Evolutionary conservation across 2,888 invertebrate species (phyloP).

Genomic region (Atethmia centrago): DNA sequence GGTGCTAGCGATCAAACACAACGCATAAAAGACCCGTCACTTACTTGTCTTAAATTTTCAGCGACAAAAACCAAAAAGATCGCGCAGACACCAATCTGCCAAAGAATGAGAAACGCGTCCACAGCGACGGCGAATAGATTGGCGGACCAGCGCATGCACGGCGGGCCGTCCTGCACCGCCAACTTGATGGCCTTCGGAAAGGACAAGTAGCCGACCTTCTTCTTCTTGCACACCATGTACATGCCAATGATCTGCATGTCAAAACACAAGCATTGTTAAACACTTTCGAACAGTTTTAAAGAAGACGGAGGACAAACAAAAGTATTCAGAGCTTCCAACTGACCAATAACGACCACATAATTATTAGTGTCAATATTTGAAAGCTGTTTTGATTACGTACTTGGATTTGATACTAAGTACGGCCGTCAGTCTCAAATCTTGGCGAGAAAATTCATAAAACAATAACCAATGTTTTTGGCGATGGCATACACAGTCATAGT

Average conservation of each 20-base stretch:
- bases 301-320: too few species aligned
- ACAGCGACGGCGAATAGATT: constrained; percentile 87
- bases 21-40: not conserved
- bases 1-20: constrained; percentile 73
- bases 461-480: too few species aligned
- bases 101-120: constrained; percentile 92
- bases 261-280: not conserved
- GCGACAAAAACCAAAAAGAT: constrained; percentile 96
- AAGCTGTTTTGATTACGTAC: too few species aligned
- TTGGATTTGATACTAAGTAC: too few species aligned
- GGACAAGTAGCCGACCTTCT: constrained; percentile 91
- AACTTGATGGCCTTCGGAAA: constrained; percentile 94
- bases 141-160: constrained; percentile 85
- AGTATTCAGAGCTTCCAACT: too few species aligned
- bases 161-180: constrained; percentile 93
- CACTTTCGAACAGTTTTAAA: not conserved
- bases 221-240: constrained; percentile 89
- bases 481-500: too few species aligned
- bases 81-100: constrained; percentile 97
- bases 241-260: constrained; percentile 88
- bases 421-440: too few species aligned
- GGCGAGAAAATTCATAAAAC: too few species aligned
- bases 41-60: constrained; percentile 91
- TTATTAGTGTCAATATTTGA: too few species aligned
- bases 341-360: too few species aligned